phyloP scores from a whole-genome alignment of 2,888 invertebrate genomes.

The Tinea pellionella region DNA sequence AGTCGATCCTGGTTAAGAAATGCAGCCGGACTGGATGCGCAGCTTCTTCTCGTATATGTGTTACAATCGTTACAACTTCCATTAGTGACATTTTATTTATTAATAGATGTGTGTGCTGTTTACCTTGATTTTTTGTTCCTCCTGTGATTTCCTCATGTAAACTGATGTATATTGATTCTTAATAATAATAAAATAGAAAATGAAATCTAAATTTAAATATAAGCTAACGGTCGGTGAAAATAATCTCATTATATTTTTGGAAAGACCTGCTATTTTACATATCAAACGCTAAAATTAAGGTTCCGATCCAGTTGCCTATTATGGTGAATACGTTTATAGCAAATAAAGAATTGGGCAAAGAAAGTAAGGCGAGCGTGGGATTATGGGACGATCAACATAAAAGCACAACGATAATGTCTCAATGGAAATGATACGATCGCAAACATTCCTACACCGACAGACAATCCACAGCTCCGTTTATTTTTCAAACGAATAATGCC shows the following conservation, averaged over 20 bases:
- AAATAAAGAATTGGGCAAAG: slow-evolving; percentile 27
- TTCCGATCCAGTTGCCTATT: slow-evolving; percentile 37
- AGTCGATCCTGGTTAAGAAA: slow-evolving; percentile 35
- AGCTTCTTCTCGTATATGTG: slow-evolving; percentile 31
- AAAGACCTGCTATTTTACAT: not conserved
- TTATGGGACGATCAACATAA: slow-evolving; percentile 36
- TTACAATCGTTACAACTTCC: slow-evolving; percentile 21
- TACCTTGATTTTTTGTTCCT: slow-evolving; percentile 3
- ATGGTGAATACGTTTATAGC: slow-evolving; percentile 30
- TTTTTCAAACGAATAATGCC: not conserved
- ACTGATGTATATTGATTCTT: too few relatives aligned
- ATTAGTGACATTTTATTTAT: not conserved
- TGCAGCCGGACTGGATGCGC: slow-evolving; percentile 38
- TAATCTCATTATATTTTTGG: not conserved
- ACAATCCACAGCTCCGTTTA: not conserved
- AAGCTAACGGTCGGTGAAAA: not conserved
- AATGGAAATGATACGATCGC: slow-evolving; percentile 22
- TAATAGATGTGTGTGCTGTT: not conserved
- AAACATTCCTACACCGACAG: slow-evolving; percentile 9
- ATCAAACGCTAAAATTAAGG: not conserved
- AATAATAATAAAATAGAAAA: not conserved
- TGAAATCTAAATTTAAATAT: not conserved
- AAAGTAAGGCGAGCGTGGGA: slow-evolving; percentile 48
- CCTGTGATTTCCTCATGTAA: not conserved
- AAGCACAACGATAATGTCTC: slow-evolving; percentile 24